phyloP scores from a whole-genome alignment of 2,797 vertebrate species.

The Enteromius afrohamiltoni region DNA sequence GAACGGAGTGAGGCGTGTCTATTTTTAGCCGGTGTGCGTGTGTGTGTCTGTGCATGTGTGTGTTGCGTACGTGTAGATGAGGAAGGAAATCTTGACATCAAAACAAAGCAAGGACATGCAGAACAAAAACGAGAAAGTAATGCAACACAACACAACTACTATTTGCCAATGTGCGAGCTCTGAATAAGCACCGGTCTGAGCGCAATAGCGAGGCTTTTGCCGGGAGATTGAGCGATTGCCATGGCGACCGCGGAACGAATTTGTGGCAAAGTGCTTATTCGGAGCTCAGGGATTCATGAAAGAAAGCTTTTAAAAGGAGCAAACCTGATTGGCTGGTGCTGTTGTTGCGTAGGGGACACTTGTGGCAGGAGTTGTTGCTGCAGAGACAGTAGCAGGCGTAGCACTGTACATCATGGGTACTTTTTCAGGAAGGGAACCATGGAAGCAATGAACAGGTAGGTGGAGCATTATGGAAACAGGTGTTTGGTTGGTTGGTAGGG shows the following conservation, averaged over 20 bases:
- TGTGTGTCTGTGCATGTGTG: background rate
- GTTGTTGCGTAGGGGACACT: slow-evolving; percentile 99
- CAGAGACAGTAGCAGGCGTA: slow-evolving; percentile 99
- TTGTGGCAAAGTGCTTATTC: slow-evolving; percentile 87
- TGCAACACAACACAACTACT: slow-evolving; percentile 91
- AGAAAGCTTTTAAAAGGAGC: slow-evolving; percentile 99
- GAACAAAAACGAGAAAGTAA: slow-evolving; percentile 85
- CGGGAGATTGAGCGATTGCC: background rate
- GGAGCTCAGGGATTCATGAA: slow-evolving; percentile 93
- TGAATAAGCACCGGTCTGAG: slow-evolving; percentile 85
- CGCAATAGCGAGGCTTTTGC: background rate
- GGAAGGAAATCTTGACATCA: slow-evolving; percentile 57
- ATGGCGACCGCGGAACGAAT: background rate
- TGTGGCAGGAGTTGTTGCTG: slow-evolving; percentile 99
- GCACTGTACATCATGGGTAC: slow-evolving; percentile 99
- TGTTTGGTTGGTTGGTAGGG: slow-evolving; percentile 69
- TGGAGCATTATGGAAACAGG: slow-evolving; percentile 99
- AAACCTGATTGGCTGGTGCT: slow-evolving; percentile 99
- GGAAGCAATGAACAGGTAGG: slow-evolving; percentile 99
- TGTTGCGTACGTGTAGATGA: background rate
- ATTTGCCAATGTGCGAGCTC: slow-evolving; percentile 90
- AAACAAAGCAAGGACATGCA: slow-evolving; percentile 72
- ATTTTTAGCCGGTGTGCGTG: background rate
- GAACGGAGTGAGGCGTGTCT: slow-evolving; percentile 1
- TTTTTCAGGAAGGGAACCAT: slow-evolving; percentile 99